Evolutionary conservation across 2,888 invertebrate genomes (phyloP), one percentile per base, ranked within the genome.

Genomic region (Coelinius sp.): DNA sequence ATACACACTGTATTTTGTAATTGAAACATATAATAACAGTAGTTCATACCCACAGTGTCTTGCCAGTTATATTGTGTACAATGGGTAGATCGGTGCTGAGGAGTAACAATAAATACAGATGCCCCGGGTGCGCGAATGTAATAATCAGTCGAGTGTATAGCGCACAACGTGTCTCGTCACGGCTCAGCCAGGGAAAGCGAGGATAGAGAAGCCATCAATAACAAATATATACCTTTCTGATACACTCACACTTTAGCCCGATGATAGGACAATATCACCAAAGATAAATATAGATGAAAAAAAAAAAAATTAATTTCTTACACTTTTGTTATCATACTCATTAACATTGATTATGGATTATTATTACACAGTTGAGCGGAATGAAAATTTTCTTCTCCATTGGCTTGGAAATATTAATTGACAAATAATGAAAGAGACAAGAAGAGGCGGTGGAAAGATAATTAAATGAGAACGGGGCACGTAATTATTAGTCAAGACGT

Each of bases 271-370:
- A 49, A 49, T 49, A 49, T 49, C 46, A 49, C 46, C 20, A 14
- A 4, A 14, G 46, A 49, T 49, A 49, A 49, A 49, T 49, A 49
- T 49, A 49, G 46, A 49, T 17, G 17, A 49, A 49, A 14, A 49
- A 17, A 49, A 49, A 49, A 14, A 49, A 17, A 49, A 49, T 49
- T 49, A 49, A 49, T 49, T 49, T 49, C 14, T 49, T 49, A 17
- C 46, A 49, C 46, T 49, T n/a, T 6, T 17, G 17, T 49, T 49
- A 49, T 49, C 46, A 31, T 8, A 49, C 46, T 49, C 46, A 49
- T 49, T 49, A 49, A n/a, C 46, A 49, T 49, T 49, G 46, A 49
- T 49, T 49, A 49, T 14, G 46, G 17, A 49, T 49, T 49, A 49
- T 49, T 49, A 49, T 49, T 49, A 49, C 46, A 49, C 46, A 49